Evolutionary conservation across 1,140 invertebrate genomes (phyloP).

Genomic region (Philaenus spumarius): DNA sequence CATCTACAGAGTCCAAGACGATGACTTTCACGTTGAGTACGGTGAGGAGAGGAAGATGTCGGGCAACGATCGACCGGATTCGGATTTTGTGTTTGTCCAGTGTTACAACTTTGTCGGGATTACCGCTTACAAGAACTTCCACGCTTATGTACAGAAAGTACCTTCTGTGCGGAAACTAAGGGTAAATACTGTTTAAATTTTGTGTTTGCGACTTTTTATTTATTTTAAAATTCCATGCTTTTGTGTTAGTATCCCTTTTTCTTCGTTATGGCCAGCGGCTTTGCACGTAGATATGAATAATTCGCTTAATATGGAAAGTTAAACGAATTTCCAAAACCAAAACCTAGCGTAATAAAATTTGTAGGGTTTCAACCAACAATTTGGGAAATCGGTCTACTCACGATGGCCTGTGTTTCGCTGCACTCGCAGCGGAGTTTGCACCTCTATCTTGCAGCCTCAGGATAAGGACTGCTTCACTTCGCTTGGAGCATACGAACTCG

Average conservation of each 20-base stretch:
- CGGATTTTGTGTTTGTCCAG: slow-evolving; percentile 24
- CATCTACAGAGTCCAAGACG: slow-evolving; percentile 18
- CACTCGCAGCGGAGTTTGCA: too few species aligned
- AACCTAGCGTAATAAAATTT: too few species aligned
- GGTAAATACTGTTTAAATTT: slow-evolving; percentile 12
- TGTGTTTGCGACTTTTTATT: not conserved
- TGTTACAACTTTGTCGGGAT: slow-evolving; percentile 21
- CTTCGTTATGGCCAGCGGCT: not conserved
- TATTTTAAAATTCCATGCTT: not conserved
- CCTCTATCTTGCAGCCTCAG: too few species aligned
- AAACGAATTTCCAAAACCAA: too few species aligned
- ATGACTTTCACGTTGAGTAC: slow-evolving; percentile 22
- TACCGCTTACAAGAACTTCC: slow-evolving; percentile 22
- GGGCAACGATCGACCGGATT: slow-evolving; percentile 5
- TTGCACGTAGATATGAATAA: not conserved
- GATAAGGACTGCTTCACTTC: too few species aligned
- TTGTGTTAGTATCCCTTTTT: not conserved
- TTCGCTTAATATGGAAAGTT: not conserved
- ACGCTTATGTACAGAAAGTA: slow-evolving; percentile 19
- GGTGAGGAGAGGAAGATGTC: slow-evolving; percentile 9
- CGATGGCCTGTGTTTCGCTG: not conserved
- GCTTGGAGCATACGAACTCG: too few species aligned
- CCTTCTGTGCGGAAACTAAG: slow-evolving; percentile 23
- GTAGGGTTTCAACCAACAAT: too few species aligned
- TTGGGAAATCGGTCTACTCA: too few species aligned